Evolutionary conservation across 2,888 invertebrate species (phyloP).

Genomic region (Nymphalis urticae): DNA sequence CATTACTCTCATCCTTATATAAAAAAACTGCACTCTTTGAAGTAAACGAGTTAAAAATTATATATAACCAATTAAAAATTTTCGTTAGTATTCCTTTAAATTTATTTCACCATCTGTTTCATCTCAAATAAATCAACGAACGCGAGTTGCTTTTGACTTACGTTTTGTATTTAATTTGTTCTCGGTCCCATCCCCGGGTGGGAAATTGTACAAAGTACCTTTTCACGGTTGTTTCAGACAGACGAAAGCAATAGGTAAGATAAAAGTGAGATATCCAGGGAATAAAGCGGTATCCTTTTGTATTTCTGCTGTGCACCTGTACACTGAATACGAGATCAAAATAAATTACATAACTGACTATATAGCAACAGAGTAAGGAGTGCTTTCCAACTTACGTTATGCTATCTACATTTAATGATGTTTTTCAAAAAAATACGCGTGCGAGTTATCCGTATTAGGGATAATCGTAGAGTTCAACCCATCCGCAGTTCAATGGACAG

Average conservation of each 20-base stretch:
- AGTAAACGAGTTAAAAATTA: no score
- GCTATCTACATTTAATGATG: no score
- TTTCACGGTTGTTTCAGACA: slow-evolving; percentile 28
- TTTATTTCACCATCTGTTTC: neutral
- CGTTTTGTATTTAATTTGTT: slow-evolving; percentile 33
- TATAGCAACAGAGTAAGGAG: neutral
- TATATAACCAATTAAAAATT: no score
- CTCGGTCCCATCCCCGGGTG: slow-evolving; percentile 21
- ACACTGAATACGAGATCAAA: slow-evolving; percentile 16
- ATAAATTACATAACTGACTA: slow-evolving; percentile 16
- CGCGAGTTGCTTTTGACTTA: slow-evolving; percentile 32
- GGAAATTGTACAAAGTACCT: slow-evolving; percentile 20
- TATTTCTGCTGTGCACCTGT: neutral
- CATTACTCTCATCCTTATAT: no score
- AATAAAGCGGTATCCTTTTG: slow-evolving; percentile 11
- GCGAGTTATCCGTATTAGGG: no score
- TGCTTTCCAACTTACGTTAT: no score
- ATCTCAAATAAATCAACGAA: slow-evolving; percentile 33
- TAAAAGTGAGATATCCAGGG: slow-evolving; percentile 21
- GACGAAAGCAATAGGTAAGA: slow-evolving; percentile 19
- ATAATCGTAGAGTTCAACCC: no score
- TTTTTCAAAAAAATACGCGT: no score
- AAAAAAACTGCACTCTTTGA: no score
- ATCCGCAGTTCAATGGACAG: no score
- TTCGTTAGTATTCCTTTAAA: no score